Percentiles rank a stretch among this genome's conserved stretches.
Conservation (phyloP, 2,888 invertebrate species). For the Euproctis similis region DNA sequence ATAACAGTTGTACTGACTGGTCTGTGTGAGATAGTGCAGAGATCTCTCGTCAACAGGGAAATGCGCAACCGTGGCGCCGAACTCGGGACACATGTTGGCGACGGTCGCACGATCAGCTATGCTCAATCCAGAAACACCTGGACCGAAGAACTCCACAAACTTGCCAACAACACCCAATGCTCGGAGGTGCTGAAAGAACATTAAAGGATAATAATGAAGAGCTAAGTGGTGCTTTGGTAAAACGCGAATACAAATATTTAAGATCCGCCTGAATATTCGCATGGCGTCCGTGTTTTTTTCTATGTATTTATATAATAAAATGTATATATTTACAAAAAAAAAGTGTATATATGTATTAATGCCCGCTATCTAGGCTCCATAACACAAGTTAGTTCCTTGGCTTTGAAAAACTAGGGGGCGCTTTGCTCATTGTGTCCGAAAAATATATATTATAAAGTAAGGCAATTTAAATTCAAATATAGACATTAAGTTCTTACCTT, state of each 20-base stretch:
- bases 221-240: no score
- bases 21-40: constrained; percentile 87
- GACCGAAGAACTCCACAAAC: constrained; percentile 99
- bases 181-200: constrained; percentile 88
- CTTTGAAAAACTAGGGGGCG: background rate
- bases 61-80: constrained; percentile 96
- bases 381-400: no score
- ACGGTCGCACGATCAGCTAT: constrained; percentile 98
- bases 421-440: no score
- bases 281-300: no score
- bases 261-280: no score
- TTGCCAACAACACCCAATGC: constrained; percentile 97
- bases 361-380: no score
- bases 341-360: no score
- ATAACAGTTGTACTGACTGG: constrained; percentile 46
- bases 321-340: no score
- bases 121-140: constrained; percentile 91
- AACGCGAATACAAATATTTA: no score
- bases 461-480: background rate
- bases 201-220: no score
- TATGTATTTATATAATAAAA: no score
- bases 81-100: constrained; percentile 97
- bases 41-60: constrained; percentile 93
- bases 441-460: no score
- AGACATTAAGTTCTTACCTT: constrained; percentile 78